Evolutionary conservation across 2,113 vertebrate genomes (phyloP).

Genomic region (Oreotragus oreotragus): DNA sequence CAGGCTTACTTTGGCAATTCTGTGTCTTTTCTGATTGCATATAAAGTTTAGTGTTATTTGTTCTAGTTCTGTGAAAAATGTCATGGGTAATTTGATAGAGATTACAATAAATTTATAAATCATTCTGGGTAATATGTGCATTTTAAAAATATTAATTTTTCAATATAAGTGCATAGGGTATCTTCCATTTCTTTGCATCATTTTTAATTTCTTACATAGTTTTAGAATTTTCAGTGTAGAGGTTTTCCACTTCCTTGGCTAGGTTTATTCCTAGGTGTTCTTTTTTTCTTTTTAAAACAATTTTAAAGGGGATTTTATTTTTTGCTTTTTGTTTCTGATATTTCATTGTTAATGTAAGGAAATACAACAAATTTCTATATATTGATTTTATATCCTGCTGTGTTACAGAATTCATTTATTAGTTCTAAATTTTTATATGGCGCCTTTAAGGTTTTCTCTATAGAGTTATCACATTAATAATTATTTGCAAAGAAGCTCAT

Average conservation of each 20-base stretch:
- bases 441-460: fast-evolving
- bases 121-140: not conserved
- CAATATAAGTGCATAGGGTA: not conserved
- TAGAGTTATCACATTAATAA: not conserved
- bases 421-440: not conserved
- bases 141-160: not conserved
- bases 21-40: not conserved
- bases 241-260: not conserved
- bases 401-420: not conserved
- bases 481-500: not conserved
- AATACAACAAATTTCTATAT: not conserved
- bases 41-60: not conserved
- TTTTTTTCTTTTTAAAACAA: not conserved
- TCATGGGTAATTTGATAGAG: not conserved
- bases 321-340: not conserved
- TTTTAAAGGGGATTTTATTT: not conserved
- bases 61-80: not conserved
- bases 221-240: not conserved
- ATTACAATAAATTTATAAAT: not conserved
- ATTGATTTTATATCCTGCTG: not conserved
- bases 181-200: not conserved
- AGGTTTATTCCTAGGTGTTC: not conserved
- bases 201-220: not conserved
- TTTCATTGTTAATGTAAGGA: not conserved
- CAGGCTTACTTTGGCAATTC: not conserved